Percentiles rank a stretch among this genome's conserved stretches.
These are phyloP conservation scores for Diarsia mendica DNA, from an alignment of 2,888 invertebrate genomes.

Conservation along the genomic window DNA sequence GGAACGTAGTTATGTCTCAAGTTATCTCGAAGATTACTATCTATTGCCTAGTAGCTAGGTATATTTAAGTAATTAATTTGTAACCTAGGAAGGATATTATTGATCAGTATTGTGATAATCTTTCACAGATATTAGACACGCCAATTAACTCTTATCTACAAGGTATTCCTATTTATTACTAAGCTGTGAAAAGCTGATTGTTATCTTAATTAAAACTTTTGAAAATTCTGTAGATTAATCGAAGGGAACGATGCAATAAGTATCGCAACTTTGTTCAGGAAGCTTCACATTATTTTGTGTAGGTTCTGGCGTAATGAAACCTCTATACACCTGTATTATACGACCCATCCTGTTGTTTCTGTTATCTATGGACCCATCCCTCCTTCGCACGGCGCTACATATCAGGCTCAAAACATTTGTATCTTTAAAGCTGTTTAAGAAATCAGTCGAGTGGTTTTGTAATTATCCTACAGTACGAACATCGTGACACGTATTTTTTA, in stretches of 20 bases:
- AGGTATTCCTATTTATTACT: constrained; percentile 36
- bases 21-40: constrained; percentile 8
- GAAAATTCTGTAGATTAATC: constrained; percentile 31
- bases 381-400: no score
- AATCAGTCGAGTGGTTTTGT: background rate
- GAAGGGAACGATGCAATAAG: constrained; percentile 23
- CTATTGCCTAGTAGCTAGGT: constrained; percentile 22
- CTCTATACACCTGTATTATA: background rate
- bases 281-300: constrained; percentile 7
- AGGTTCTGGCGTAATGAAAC: background rate
- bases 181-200: constrained; percentile 34
- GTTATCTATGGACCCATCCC: no score
- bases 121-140: constrained; percentile 44
- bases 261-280: constrained; percentile 12
- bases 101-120: constrained; percentile 41
- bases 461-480: background rate
- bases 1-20: background rate
- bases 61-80: constrained; percentile 36
- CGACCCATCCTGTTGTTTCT: no score
- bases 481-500: no score
- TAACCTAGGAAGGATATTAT: constrained; percentile 52
- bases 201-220: constrained; percentile 42
- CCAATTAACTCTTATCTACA: constrained; percentile 51
- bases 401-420: no score
- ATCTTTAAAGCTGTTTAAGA: background rate